Evolutionary conservation across 2,888 invertebrate genomes (phyloP).

Genomic region (Synanthedon tipuliformis): DNA sequence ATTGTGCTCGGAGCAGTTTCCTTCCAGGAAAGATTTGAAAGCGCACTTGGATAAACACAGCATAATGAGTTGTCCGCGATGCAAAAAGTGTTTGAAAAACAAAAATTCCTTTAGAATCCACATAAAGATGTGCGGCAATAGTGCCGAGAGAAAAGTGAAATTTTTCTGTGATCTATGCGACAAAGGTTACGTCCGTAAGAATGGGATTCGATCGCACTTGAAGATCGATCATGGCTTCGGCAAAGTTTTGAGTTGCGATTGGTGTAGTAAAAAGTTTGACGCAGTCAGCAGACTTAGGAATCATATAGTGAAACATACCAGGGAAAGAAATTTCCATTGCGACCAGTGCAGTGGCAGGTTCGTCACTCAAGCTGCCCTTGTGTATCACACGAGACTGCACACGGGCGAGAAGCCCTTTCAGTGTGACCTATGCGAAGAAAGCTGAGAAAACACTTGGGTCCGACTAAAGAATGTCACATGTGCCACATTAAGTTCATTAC

Average conservation of each 20-base stretch:
- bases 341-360: constrained; percentile 43
- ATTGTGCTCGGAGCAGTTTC: constrained; percentile 35
- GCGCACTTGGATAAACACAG: constrained; percentile 41
- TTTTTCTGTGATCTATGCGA: constrained; percentile 48
- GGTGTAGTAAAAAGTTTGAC: constrained; percentile 50
- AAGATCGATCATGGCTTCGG: constrained; percentile 46
- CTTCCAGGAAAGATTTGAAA: constrained; percentile 33
- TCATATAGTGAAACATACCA: constrained; percentile 52
- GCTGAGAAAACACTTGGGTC: constrained; percentile 17
- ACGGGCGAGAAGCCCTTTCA: constrained; percentile 51
- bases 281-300: constrained; percentile 39
- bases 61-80: constrained; percentile 29
- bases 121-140: constrained; percentile 32
- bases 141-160: constrained; percentile 15
- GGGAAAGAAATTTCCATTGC: constrained; percentile 44
- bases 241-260: constrained; percentile 32
- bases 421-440: constrained; percentile 47
- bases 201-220: constrained; percentile 37
- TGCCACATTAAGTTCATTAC: constrained; percentile 44
- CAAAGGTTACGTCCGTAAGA: constrained; percentile 32
- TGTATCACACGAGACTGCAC: constrained; percentile 46
- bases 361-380: constrained; percentile 42
- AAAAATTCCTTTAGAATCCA: constrained; percentile 35
- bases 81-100: constrained; percentile 34
- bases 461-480: constrained; percentile 28